Percentiles rank a stretch among this genome's conserved stretches.
Evolutionary conservation across 2,113 vertebrate species (phyloP).

Genomic region (Aphyosemion australe): DNA sequence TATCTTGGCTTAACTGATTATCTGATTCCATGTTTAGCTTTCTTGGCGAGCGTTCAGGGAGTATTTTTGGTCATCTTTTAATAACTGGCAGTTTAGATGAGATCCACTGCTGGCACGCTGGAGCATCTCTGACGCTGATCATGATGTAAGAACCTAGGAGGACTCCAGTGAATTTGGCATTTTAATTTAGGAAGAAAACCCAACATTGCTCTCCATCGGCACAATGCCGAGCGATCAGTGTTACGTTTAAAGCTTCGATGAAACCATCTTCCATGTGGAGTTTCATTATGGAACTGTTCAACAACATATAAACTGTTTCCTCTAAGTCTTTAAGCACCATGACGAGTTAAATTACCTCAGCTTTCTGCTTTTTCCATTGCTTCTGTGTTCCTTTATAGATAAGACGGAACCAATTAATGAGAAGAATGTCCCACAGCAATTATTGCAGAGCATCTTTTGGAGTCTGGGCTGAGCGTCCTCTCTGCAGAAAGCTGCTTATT

Average conservation of each 20-base stretch:
- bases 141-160: constrained; percentile 51
- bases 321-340: constrained; percentile 1
- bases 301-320: not conserved
- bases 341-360: constrained; percentile 20
- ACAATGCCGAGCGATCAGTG: not conserved
- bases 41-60: constrained; percentile 22
- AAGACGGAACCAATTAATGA: constrained; percentile 54
- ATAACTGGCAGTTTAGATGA: constrained; percentile 55
- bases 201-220: constrained; percentile 12
- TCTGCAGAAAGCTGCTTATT: constrained; percentile 34
- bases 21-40: constrained; percentile 26
- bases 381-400: constrained; percentile 47
- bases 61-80: constrained; percentile 56
- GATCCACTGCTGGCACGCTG: constrained; percentile 55
- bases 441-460: constrained; percentile 29
- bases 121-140: constrained; percentile 51
- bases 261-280: not conserved
- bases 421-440: constrained; percentile 39
- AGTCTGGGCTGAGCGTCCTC: constrained; percentile 17
- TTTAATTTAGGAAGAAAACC: constrained; percentile 8
- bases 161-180: constrained; percentile 5
- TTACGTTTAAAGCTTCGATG: not conserved
- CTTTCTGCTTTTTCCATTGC: constrained; percentile 5
- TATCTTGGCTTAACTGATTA: constrained; percentile 11
- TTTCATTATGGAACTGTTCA: not conserved